Base-by-base conservation (phyloP, 2,113 vertebrate species). In the Columbina picui region DNA sequence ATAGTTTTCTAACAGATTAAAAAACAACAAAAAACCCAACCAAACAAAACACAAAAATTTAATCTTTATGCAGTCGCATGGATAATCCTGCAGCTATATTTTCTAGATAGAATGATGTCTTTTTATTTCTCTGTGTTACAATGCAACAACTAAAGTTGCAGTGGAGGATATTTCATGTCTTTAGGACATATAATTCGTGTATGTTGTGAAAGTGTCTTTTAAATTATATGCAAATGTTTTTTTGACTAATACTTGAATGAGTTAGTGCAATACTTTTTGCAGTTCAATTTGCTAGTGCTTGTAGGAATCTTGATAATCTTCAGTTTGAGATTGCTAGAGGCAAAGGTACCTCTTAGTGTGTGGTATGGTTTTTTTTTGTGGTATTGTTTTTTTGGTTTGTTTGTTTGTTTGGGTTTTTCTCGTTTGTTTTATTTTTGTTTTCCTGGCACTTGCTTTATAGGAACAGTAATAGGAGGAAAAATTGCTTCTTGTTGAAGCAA, bases 51-150 rank as follows among this genome's bases (percentile, higher is more conserved):
- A 49, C 2, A 45, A 45, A 16, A 18, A 4, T 50, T 20, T 30
- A 70, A 17, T 6, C 14, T 50, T 79, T 49, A 3, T 3, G 5
- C 57, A 22, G 18, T 12, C 21, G 56, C 18, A 36, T 27, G 41
- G 19, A 7, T n/a, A 55, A 78, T 49, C 13, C 1, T 14, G 43
- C 19, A 75, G 29, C 4, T 86, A 27, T 3, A 12, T 39, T 26
- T 8, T 8, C 23, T 4, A 43, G 53, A 13, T 5, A 56, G 26
- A 83, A 67, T 7, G 5, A 25, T 2, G 9, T 5, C 1, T 2
- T 34, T 76, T 78, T 78, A 45, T 70, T 94, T 85, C 25, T 41
- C 0, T 30, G 7, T n/a, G 1, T 79, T 76, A 10, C 8, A 67
- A 82, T 59, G 12, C 6, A 19, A 75, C 19, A 27, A 3, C 6